Base-by-base conservation (phyloP, 2,888 invertebrate species). In the Cordilura impudica region DNA sequence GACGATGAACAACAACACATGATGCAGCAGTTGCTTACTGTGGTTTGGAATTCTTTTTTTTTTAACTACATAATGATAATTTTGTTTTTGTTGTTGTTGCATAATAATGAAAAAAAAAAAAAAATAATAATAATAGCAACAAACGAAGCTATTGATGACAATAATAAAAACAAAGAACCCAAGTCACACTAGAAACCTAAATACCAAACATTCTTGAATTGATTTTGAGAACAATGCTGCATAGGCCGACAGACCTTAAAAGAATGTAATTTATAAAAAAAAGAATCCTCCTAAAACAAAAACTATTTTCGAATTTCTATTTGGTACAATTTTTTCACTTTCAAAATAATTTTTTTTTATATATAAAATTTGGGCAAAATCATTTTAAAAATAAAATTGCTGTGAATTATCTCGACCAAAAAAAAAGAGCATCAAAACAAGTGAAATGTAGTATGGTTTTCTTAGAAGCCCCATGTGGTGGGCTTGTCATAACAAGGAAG, bases 111-210 rank as follows among this genome's bases (percentile, higher is more conserved):
- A 12, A 45, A 2, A 14, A 58, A 23, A 14, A 67, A 51, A 18
- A 73, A 49, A n/a, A 19, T 4, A 35, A 4, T 12, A 39, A 19
- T 29, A 43, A 66, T 66, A 56, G 43, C 29, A 58, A 51, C 51
- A 58, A n/a, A 66, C 73, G 19, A n/a, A n/a, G 35, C 53, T 16
- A 39, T 39, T 16, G 26, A 35, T 71, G 31, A 3, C 58, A 43
- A 63, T 58, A 65, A 66, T 6, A 5, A 39, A 54, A 70, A 56
- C 66, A 61, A 58, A 60, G 63, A 75, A 70, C 65, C 67, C 45
- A 71, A 71, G 70, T 75, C 71, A 75, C 75, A 79, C 79, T 79
- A 79, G 66, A 75, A 66, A 79, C 79, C 79, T 51, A 79, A 79
- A 79, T 79, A 71, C 75, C 79, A 56, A 63, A 69, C 75, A 75